Evolutionary conservation across 2,797 vertebrate genomes (phyloP).

Genomic region (Molossus alvarezi): DNA sequence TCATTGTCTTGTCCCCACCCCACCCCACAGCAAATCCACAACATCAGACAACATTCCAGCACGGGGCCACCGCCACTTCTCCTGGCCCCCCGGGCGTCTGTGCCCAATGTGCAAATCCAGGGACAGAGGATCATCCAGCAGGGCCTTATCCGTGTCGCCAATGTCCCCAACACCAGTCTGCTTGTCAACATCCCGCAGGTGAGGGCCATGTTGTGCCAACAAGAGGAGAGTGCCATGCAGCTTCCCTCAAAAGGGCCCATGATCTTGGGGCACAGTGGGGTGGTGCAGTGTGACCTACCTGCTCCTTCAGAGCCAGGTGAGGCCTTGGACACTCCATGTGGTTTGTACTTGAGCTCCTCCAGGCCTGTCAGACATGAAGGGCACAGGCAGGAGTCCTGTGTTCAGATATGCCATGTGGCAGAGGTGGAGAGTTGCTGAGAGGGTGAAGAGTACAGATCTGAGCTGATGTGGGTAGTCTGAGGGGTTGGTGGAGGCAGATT

Average conservation of each 20-base stretch:
- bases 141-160: slow-evolving; percentile 98
- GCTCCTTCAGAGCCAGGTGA: neutral
- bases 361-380: neutral
- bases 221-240: neutral
- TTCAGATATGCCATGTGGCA: neutral
- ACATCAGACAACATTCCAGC: slow-evolving; percentile 95
- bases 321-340: neutral
- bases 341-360: neutral
- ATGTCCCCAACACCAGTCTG: slow-evolving; percentile 95
- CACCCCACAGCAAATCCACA: slow-evolving; percentile 96
- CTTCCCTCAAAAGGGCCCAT: neutral
- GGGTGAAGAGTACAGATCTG: neutral
- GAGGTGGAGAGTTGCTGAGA: neutral
- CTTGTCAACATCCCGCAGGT: slow-evolving; percentile 98
- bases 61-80: slow-evolving; percentile 97
- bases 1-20: neutral
- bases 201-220: neutral
- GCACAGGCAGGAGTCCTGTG: neutral
- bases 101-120: slow-evolving; percentile 98
- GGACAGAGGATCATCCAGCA: slow-evolving; percentile 99
- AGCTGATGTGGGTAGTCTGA: neutral
- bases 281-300: neutral
- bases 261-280: neutral
- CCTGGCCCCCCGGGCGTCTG: slow-evolving; percentile 95
- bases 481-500: neutral